These are phyloP conservation scores for Ephydatia muelleri DNA, from an alignment of 37 sponge, comb jelly and placozoan species.

Conservation along the genomic window DNA sequence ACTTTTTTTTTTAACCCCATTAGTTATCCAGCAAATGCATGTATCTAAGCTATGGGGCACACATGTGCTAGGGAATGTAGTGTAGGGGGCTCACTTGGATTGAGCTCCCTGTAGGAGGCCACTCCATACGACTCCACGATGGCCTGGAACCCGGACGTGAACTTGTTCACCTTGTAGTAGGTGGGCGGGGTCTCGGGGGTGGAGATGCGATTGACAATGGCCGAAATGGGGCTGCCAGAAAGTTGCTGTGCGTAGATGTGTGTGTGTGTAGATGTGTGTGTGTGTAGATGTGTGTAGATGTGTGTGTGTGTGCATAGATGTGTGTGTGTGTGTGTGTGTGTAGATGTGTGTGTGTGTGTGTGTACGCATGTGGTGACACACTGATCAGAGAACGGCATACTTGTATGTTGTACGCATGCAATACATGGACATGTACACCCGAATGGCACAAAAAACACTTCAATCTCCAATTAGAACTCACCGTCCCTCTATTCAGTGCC, in stretches of 20 bases:
- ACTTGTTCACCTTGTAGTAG: conserved; percentile 92
- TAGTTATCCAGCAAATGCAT: too few relatives aligned
- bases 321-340: neutral
- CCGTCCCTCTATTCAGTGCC: conserved; percentile 92
- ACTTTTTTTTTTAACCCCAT: too few relatives aligned
- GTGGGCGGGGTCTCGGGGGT: conserved; percentile 89
- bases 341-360: neutral
- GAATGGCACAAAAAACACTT: too few relatives aligned
- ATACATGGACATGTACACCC: too few relatives aligned
- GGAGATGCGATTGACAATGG: conserved; percentile 88
- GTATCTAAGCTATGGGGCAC: too few relatives aligned
- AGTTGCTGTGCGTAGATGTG: neutral
- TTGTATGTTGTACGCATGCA: too few relatives aligned
- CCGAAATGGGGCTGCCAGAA: conserved; percentile 83
- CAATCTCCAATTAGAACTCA: conserved; percentile 45
- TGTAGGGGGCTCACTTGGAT: conserved; percentile 94
- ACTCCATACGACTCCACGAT: conserved; percentile 98
- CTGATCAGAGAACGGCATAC: too few relatives aligned
- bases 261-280: too few relatives aligned
- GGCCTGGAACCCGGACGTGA: conserved; percentile 94
- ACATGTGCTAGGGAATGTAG: too few relatives aligned
- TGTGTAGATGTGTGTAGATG: neutral
- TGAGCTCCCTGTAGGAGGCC: conserved; percentile 91
- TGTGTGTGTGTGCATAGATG: neutral
- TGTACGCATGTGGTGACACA: too few relatives aligned